phyloP scores from a whole-genome alignment of 2,113 vertebrate genomes.

The Oreochromis niloticus region DNA sequence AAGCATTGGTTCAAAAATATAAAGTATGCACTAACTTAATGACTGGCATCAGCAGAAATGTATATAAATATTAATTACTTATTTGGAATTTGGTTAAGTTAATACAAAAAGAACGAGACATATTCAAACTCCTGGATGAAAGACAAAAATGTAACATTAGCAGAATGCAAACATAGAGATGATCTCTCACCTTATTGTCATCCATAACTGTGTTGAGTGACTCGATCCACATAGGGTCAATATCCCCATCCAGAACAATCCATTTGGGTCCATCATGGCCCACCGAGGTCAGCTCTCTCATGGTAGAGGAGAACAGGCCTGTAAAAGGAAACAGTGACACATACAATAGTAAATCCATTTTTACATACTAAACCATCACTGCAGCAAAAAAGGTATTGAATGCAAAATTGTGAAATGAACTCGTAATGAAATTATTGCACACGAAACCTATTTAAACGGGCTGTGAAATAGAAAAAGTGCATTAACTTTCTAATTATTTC shows the following conservation, averaged over 20 bases:
- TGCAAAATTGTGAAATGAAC: background rate
- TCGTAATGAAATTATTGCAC: background rate
- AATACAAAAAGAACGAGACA: background rate
- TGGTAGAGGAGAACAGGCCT: slow-evolving; percentile 75
- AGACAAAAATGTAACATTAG: background rate
- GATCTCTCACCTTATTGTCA: slow-evolving; percentile 69
- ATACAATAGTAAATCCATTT: background rate
- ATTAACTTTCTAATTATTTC: background rate
- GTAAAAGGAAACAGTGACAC: background rate
- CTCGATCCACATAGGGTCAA: slow-evolving; percentile 76
- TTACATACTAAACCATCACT: background rate
- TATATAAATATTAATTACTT: background rate
- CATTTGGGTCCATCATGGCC: slow-evolving; percentile 68
- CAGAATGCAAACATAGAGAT: background rate
- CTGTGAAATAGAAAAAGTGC: background rate
- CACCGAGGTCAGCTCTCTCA: slow-evolving; percentile 71
- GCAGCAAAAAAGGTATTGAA: background rate
- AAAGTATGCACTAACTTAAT: background rate
- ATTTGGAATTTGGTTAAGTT: background rate
- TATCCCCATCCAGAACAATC: slow-evolving; percentile 75
- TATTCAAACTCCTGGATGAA: background rate
- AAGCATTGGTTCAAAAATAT: background rate
- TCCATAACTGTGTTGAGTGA: slow-evolving; percentile 78
- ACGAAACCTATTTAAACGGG: background rate
- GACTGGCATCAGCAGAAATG: background rate